Base-by-base conservation (phyloP, 2,888 invertebrate species). In the Arenicola marina region DNA sequence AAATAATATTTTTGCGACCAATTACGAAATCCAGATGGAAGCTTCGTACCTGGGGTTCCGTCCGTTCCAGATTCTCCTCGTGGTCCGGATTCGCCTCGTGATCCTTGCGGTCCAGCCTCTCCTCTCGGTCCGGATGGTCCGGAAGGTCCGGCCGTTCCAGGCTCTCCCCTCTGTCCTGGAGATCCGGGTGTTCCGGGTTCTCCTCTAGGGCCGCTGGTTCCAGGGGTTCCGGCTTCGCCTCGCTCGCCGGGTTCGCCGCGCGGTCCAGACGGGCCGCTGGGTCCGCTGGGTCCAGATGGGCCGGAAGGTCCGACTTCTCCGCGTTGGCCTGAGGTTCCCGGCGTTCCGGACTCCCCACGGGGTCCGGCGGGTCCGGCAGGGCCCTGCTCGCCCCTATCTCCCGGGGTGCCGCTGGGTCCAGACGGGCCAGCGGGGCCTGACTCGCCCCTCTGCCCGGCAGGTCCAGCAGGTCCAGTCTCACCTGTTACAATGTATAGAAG, bases 191-290 rank as follows among this genome's bases (percentile, higher is more conserved):
- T 46, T n/a, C 61, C 59, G 18, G 38, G 21, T 44, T 44, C 59
- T 65, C 75, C 75, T 51, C 61, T 63, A 26, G 18, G 46, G 4
- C 72, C 74, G 38, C 67, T 59, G 2, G 62, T 62, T 45, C 75
- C 75, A n/a, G 63, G 56, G 32, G 64, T 63, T 29, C 70, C 70
- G 1, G 59, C 46, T 7, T 46, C 38, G 43, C 69, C 67, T 34
- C 31, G 51, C 15, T 62, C 32, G 4, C 68, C 67, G 59, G 61
- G 21, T 56, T 38, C 38, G 15, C 69, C 31, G 54, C 31, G 32
- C 32, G 53, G 53, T 38, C 56, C 56, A 56, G 38, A 4, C 4
- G 56, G 33, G 4, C 56, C 56, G n/a, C 4, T 4, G 38, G 32
- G 29, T 54, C 70, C 68, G 18, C 63, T 46, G n/a, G 21, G 18